Evolutionary conservation across 2,113 vertebrate species (phyloP).

Genomic region (Ameiurus melas): DNA sequence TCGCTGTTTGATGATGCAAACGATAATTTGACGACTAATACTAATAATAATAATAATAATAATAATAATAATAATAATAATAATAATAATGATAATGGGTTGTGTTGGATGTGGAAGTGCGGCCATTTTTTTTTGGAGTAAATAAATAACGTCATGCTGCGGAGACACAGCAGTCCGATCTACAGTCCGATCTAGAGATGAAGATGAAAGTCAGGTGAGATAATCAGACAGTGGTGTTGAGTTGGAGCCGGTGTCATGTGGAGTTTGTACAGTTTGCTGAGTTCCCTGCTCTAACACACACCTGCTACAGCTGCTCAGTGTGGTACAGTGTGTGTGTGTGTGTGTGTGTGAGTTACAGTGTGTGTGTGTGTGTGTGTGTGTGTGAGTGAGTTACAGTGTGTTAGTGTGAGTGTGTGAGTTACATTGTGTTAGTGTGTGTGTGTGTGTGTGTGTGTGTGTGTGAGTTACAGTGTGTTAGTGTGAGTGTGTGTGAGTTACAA

Average conservation of each 20-base stretch:
- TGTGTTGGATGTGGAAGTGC: background rate
- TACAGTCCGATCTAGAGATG: background rate
- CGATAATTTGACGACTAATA: background rate
- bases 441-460: no score
- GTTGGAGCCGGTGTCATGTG: background rate
- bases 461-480: background rate
- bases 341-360: background rate
- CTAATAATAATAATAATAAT: background rate
- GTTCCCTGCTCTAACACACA: background rate
- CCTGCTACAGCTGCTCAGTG: background rate
- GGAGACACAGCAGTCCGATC: background rate
- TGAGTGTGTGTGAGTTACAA: background rate
- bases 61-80: background rate
- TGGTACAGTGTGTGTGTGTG: background rate
- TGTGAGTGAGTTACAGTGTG: background rate
- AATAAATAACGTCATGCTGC: background rate
- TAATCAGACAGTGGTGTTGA: background rate
- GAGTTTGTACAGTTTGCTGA: constrained; percentile 7
- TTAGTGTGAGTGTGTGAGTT: background rate
- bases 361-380: background rate
- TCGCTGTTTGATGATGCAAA: background rate
- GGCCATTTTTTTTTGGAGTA: no score
- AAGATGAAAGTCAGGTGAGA: background rate
- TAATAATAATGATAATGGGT: background rate
- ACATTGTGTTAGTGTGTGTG: background rate